Conservation (phyloP, 1,140 invertebrate genomes). For the Polypedilum vanderplanki region DNA sequence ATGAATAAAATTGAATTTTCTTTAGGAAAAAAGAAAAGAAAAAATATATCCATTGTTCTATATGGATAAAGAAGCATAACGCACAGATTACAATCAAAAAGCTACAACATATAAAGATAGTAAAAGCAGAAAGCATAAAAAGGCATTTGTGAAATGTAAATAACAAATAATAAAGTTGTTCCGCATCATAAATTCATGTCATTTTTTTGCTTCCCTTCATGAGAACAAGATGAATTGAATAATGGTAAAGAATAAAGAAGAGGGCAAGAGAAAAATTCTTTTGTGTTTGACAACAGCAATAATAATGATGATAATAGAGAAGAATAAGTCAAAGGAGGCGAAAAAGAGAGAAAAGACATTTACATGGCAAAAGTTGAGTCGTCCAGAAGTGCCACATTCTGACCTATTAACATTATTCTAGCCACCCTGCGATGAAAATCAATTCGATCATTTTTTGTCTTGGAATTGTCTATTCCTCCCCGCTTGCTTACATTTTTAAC, state of each 20-base stretch:
- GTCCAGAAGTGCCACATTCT: background rate
- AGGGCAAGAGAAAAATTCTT: background rate
- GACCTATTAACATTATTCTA: background rate
- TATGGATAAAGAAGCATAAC: too few species aligned
- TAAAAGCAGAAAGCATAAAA: background rate
- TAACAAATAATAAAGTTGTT: constrained; percentile 16
- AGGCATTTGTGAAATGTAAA: background rate
- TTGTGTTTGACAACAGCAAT: too few species aligned
- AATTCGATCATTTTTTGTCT: background rate
- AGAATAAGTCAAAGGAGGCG: background rate
- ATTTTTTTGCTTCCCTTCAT: background rate
- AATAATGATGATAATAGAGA: background rate
- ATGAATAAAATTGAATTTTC: too few species aligned
- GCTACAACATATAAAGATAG: background rate
- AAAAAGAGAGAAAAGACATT: background rate
- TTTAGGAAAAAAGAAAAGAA: too few species aligned
- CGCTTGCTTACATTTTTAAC: constrained; percentile 1
- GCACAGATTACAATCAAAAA: too few species aligned
- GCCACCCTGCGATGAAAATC: background rate
- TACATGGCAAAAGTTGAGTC: constrained; percentile 1
- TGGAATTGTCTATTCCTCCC: background rate
- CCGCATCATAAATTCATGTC: constrained; percentile 17
- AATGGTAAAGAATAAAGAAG: background rate
- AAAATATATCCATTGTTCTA: too few species aligned
- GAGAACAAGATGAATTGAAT: background rate